These are phyloP conservation scores for Carpatolechia fugitivella DNA, from an alignment of 2,888 invertebrate species.

Conservation along the genomic window DNA sequence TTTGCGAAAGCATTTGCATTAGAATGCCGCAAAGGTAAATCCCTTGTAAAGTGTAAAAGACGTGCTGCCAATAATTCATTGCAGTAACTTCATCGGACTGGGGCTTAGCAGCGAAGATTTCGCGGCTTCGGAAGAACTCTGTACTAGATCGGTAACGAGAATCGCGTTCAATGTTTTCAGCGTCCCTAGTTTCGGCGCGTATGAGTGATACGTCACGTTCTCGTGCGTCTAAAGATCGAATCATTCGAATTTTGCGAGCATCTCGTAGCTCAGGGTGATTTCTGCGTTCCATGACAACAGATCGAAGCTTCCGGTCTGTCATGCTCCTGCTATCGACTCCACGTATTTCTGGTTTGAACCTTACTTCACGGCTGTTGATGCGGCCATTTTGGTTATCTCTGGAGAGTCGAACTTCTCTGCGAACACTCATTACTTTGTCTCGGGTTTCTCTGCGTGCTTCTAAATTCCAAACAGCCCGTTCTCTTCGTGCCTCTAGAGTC, in stretches of 20 bases:
- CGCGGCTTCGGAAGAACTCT: constrained; percentile 19
- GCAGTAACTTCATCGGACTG: constrained; percentile 21
- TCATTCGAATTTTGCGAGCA: too few species aligned
- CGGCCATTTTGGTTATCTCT: neutral
- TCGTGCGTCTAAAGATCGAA: neutral
- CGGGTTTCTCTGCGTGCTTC: neutral
- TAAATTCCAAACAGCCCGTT: too few species aligned
- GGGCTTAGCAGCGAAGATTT: constrained; percentile 21
- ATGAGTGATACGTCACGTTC: too few species aligned
- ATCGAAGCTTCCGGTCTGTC: neutral
- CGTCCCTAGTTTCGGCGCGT: neutral
- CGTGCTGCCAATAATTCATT: constrained; percentile 46
- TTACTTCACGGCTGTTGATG: too few species aligned
- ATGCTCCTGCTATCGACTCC: neutral
- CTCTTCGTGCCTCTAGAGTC: neutral
- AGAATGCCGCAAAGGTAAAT: constrained; percentile 54
- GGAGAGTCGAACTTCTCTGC: neutral
- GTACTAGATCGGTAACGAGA: constrained; percentile 22
- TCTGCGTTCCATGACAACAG: too few species aligned
- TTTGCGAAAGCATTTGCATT: constrained; percentile 42
- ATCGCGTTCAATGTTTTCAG: constrained; percentile 22
- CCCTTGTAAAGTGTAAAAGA: constrained; percentile 58
- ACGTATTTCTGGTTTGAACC: too few species aligned
- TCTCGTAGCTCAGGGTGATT: too few species aligned
- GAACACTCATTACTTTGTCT: neutral